Evolutionary conservation across 37 sponge, comb jelly and placozoan species (phyloP).

Genomic region (Spongilla lacustris): DNA sequence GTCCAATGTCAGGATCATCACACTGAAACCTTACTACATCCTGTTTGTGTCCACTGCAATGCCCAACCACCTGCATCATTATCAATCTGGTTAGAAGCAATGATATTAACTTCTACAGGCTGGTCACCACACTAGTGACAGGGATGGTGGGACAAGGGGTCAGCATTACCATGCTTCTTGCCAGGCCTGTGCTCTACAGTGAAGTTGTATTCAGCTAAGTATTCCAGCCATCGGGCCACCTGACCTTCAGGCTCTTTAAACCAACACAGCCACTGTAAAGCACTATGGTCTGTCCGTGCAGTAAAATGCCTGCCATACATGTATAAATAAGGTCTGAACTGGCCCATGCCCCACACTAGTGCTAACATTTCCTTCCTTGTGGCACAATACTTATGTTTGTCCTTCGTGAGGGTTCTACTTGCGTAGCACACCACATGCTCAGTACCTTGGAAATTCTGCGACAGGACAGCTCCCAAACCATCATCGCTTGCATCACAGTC

Average conservation of each 20-base stretch:
- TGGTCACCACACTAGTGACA: slow-evolving; percentile 2
- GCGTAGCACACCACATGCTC: slow-evolving; percentile 8
- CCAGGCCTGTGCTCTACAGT: slow-evolving; percentile 17
- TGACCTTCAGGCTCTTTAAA: slow-evolving; percentile 33
- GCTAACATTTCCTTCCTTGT: slow-evolving; percentile 32
- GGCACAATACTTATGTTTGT: slow-evolving; percentile 19
- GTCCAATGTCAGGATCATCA: too few relatives aligned
- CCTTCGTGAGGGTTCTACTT: slow-evolving; percentile 8
- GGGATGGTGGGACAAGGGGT: slow-evolving; percentile 17
- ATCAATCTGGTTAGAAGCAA: too few relatives aligned
- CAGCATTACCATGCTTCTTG: slow-evolving; percentile 5
- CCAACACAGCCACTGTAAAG: slow-evolving; percentile 26
- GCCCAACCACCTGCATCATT: too few relatives aligned
- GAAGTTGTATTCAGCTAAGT: slow-evolving; percentile 13
- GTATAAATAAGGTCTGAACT: slow-evolving; percentile 22
- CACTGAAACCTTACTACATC: too few relatives aligned
- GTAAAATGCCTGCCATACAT: neutral
- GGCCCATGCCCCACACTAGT: neutral
- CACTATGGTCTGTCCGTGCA: slow-evolving; percentile 24
- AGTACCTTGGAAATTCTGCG: neutral
- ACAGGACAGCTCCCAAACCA: too few relatives aligned
- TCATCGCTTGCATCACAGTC: neutral
- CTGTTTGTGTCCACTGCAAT: too few relatives aligned
- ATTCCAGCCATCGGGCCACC: slow-evolving; percentile 28
- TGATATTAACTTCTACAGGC: neutral